Evolutionary conservation across 92 coral and sea anemone genomes (phyloP).

Genomic region (Phenganax marumi): DNA sequence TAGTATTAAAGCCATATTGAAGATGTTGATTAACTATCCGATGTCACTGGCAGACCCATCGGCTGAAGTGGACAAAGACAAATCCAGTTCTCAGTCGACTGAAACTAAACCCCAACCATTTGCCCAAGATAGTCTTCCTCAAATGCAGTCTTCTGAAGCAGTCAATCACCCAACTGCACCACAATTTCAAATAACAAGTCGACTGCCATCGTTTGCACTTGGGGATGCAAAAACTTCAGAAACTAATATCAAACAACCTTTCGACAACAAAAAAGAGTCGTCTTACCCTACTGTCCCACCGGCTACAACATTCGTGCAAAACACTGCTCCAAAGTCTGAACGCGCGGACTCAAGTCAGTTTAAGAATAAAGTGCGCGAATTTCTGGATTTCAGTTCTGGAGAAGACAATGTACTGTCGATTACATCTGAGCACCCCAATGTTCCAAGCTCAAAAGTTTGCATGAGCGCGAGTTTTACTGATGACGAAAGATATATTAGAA

Average conservation of each 20-base stretch:
- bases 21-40: constrained; percentile 35
- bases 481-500: not conserved
- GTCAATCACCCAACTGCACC: not conserved
- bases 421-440: not conserved
- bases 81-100: not conserved
- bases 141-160: not conserved
- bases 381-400: not conserved
- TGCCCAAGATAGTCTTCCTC: not conserved
- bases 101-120: not conserved
- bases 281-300: not conserved
- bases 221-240: not conserved
- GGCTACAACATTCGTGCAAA: not conserved
- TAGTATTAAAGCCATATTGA: constrained; percentile 13
- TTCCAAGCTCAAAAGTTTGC: not conserved
- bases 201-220: not conserved
- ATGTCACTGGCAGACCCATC: constrained; percentile 23
- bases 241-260: not conserved
- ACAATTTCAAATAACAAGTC: not conserved
- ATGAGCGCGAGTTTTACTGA: not conserved
- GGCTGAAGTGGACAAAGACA: constrained; percentile 10
- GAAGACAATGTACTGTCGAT: not conserved
- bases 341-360: not conserved
- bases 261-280: not conserved
- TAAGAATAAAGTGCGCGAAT: not conserved
- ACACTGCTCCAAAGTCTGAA: not conserved